Base-by-base conservation (phyloP, 2,888 invertebrate species). In the Cheilosia vulpina region DNA sequence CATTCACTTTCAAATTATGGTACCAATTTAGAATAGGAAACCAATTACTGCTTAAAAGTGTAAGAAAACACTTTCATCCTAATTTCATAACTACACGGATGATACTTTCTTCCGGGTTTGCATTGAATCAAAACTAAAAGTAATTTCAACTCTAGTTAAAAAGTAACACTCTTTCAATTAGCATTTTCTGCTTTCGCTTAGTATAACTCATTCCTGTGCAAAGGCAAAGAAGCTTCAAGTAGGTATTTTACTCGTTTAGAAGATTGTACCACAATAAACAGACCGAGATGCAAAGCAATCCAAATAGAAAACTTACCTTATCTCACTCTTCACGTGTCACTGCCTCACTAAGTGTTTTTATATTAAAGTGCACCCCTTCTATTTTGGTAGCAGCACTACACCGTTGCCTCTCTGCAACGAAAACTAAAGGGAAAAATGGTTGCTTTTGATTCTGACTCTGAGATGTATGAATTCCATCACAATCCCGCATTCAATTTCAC, bases 401-500 rank as follows among this genome's bases (percentile, higher is more conserved):
- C 3, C 13, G 17, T 31, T 17, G 3, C 9, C n/a, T 34, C 24
- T 7, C n/a, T 57, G 24, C 55, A 60, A 17, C n/a, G 53, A 7
- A 31, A 60, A 31, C 50, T 13, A 27, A 68, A 27, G 6, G 50
- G 31, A 34, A 60, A 53, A 55, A 27, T 77, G 50, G 50, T 71
- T 58, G 65, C 78, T 62, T 72, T 72, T 62, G 50, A 68, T 68
- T 62, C 24, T 2, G 47, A 9, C 7, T 9, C 31, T 15, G 57
- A 34, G 45, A 43, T 45, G 60, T 63, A 27, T 71, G 38, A 27
- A 79, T 55, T 79, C 41, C 27, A 63, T 47, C 41, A 57, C 60
- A 69, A 63, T 55, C 43, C 50, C 24, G 50, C 47, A 57, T 76
- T 80, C 75, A 68, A 62, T 75, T 68, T 68, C 21, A 53, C 17